Evolutionary conservation across 30 jellyfish, hydroid and myxozoan species (phyloP).

Genomic region (Mastigias papua): DNA sequence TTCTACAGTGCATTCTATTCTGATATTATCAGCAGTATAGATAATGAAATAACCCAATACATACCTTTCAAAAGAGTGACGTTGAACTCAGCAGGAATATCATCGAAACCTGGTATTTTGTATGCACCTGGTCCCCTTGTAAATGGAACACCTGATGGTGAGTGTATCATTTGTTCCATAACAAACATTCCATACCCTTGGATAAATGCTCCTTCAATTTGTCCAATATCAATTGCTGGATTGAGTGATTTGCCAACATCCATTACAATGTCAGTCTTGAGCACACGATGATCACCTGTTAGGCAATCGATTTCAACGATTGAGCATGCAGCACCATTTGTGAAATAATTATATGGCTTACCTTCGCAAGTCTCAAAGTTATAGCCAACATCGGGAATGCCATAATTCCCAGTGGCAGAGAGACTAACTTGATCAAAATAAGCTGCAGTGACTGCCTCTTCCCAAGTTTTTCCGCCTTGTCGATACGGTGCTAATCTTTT

Average conservation of each 20-base stretch:
- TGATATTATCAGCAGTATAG: too few relatives aligned
- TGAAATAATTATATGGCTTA: conserved; percentile 16
- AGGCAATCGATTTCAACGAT: conserved; percentile 54
- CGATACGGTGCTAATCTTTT: conserved; percentile 53
- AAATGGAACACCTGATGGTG: conserved; percentile 53
- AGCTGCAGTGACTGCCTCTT: conserved; percentile 49
- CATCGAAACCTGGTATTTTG: conserved; percentile 57
- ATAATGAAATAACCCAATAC: too few relatives aligned
- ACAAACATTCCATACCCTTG: conserved; percentile 70
- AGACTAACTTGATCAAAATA: conserved; percentile 53
- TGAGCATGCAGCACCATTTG: conserved; percentile 53
- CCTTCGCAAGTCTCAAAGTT: conserved; percentile 23
- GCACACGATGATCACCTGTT: conserved; percentile 61
- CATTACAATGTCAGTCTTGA: conserved; percentile 61
- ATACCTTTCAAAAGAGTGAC: conserved; percentile 57
- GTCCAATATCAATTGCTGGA: conserved; percentile 70
- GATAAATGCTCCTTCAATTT: conserved; percentile 61
- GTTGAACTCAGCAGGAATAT: conserved; percentile 46
- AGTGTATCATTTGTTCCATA: conserved; percentile 63
- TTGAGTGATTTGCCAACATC: conserved; percentile 61
- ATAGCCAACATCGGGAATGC: conserved; percentile 30
- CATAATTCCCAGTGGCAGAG: conserved; percentile 57
- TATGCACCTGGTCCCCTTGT: conserved; percentile 76
- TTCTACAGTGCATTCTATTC: too few relatives aligned
- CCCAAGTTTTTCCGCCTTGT: conserved; percentile 25